Conservation (phyloP, 2,113 vertebrate species). For the Carollia perspicillata region DNA sequence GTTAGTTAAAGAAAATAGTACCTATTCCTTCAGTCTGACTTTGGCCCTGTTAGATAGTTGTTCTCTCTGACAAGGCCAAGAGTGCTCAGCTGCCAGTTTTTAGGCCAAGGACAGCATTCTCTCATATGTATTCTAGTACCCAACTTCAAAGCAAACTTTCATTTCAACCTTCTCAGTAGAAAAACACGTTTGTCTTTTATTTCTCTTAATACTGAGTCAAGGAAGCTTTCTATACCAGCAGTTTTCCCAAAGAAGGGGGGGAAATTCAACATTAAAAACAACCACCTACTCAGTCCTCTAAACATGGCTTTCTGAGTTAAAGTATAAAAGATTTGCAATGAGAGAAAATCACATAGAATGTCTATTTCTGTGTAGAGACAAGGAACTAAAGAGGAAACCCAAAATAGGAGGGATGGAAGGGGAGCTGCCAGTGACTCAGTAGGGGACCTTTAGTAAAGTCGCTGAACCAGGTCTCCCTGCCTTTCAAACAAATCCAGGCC, state of each 20-base stretch:
- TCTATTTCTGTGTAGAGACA: constrained; percentile 76
- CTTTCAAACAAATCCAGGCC: constrained; percentile 58
- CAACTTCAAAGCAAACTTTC: constrained; percentile 76
- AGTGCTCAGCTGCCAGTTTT: constrained; percentile 75
- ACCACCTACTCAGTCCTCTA: constrained; percentile 56
- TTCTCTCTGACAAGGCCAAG: constrained; percentile 70
- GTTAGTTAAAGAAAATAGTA: constrained; percentile 47
- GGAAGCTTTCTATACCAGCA: constrained; percentile 62
- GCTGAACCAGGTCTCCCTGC: constrained; percentile 66
- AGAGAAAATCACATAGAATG: constrained; percentile 76
- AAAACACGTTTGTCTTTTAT: constrained; percentile 72
- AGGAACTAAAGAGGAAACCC: constrained; percentile 66
- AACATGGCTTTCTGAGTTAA: constrained; percentile 71
- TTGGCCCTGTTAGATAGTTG: constrained; percentile 64
- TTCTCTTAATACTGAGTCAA: constrained; percentile 69
- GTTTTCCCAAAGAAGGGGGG: constrained; percentile 64
- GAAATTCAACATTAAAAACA: constrained; percentile 65
- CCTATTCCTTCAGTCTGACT: constrained; percentile 50
- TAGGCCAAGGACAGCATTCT: constrained; percentile 68
- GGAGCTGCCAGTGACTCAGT: constrained; percentile 65
- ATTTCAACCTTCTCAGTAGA: constrained; percentile 67
- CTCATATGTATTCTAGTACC: constrained; percentile 68
- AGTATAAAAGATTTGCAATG: constrained; percentile 62
- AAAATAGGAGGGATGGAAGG: constrained; percentile 72
- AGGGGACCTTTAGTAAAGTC: constrained; percentile 69